Evolutionary conservation across 2,797 vertebrate genomes (phyloP).

Genomic region (Sarcoramphus papa): DNA sequence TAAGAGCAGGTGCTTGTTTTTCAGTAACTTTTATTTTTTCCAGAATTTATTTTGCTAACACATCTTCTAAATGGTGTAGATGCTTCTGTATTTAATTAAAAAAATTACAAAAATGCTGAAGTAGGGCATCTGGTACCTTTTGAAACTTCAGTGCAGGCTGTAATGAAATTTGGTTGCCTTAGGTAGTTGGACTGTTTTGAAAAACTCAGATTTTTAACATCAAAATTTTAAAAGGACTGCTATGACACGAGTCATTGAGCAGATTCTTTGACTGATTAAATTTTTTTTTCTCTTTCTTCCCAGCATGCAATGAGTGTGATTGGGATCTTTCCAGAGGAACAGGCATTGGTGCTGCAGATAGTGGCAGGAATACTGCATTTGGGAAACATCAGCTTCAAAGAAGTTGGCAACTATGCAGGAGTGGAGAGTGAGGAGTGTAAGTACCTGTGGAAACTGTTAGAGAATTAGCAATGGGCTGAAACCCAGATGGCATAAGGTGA

Average conservation of each 20-base stretch:
- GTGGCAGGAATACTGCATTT: slow-evolving; percentile 94
- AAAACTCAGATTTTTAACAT: background rate
- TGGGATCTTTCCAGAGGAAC: slow-evolving; percentile 86
- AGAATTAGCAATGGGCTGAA: background rate
- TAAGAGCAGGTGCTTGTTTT: background rate
- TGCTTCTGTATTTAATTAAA: background rate
- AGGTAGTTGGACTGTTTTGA: background rate
- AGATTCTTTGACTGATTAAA: background rate
- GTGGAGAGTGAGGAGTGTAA: slow-evolving; percentile 98
- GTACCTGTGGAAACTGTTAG: slow-evolving; percentile 54
- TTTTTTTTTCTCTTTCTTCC: background rate
- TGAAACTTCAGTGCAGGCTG: background rate
- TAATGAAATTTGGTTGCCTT: background rate
- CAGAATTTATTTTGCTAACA: background rate
- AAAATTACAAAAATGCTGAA: background rate
- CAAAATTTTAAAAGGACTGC: background rate
- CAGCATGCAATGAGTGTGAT: slow-evolving; percentile 98
- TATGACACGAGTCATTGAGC: background rate
- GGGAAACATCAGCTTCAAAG: slow-evolving; percentile 95
- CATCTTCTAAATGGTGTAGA: background rate
- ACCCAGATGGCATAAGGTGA: background rate
- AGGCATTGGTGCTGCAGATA: slow-evolving; percentile 91
- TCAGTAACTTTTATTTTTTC: background rate
- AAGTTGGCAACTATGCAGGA: slow-evolving; percentile 94
- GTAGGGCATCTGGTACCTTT: background rate